Evolutionary conservation across 2,797 vertebrate species (phyloP), one percentile per base, ranked within the genome.

Genomic region (Mus minutoides): DNA sequence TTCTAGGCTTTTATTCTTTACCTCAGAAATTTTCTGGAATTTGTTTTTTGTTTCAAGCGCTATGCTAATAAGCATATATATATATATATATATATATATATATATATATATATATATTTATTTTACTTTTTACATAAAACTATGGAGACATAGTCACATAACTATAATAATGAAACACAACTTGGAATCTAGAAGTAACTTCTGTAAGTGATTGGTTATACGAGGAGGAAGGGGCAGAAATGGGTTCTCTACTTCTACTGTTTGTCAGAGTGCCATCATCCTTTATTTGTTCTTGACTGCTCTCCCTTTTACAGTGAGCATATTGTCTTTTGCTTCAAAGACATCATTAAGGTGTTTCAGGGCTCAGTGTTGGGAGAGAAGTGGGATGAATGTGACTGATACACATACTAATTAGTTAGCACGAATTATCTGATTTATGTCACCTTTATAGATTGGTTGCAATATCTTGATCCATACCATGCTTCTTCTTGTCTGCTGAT

Each of bases 61-160:
- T 64, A 16, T 80, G 64, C 22, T 92, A 58, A 88, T 92, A 58
- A 92, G 49, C 14, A 75, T 94, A 95, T 88, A 43, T 7, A 54
- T 82, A 37, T 85, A 62, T 88, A 90, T 91, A 88, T 21, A 54
- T 82, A 37, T 85, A 62, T 88, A 90, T 91, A 88, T 21, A 75
- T 94, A 95, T 88, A 43, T 7, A 75, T 94, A 95, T 88, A 43
- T 7, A 54, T 82, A 37, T 85, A 62, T 88, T 92, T 91, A 88
- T 21, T 88, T 94, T 85, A 73, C 73, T 73, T 75, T 91, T 88
- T 40, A 71, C 43, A 87, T 73, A 19, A 76, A 7, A 7, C 58
- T 31, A 16, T 46, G n/a, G 89, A 14, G 69, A 91, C 60, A 60
- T 92, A 43, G 60, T 94, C 37, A 90, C 49, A 1, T 10, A 77